Conservation (phyloP, 2,797 vertebrate genomes). For the Chelon labrosus region DNA sequence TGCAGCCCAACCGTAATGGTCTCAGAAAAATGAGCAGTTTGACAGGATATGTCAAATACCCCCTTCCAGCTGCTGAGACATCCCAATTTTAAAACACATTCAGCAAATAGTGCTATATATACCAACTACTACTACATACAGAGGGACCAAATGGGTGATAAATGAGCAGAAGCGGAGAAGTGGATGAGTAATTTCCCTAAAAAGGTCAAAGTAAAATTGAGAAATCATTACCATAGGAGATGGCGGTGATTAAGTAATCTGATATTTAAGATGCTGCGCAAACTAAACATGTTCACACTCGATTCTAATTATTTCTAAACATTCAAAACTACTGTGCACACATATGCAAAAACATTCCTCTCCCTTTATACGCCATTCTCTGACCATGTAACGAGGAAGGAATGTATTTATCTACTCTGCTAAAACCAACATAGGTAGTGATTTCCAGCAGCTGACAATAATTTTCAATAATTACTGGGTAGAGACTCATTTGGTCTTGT, state of each 20-base stretch:
- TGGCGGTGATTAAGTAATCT: constrained; percentile 43
- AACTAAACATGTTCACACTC: constrained; percentile 33
- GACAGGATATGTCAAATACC: constrained; percentile 74
- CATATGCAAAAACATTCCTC: constrained; percentile 3
- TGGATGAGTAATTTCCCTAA: constrained; percentile 56
- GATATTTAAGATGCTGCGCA: constrained; percentile 23
- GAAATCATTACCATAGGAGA: constrained; percentile 42
- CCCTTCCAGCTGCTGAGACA: constrained; percentile 63
- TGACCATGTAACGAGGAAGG: constrained; percentile 19
- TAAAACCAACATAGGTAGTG: constrained; percentile 41
- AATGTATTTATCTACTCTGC: constrained; percentile 10
- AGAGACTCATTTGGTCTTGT: constrained; percentile 37
- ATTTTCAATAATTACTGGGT: constrained; percentile 51
- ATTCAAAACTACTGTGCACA: constrained; percentile 1
- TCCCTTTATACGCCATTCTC: constrained; percentile 9
- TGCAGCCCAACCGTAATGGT: constrained; percentile 66
- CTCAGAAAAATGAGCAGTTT: constrained; percentile 70
- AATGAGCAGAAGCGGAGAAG: constrained; percentile 49
- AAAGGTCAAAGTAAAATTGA: constrained; percentile 58
- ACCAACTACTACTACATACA: constrained; percentile 36
- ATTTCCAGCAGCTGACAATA: constrained; percentile 48
- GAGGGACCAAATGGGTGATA: constrained; percentile 35
- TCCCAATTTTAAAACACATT: constrained; percentile 71
- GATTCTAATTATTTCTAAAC: constrained; percentile 24
- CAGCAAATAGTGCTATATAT: constrained; percentile 62